Conservation (phyloP, 30 jellyfish, hydroid and myxozoan genomes). For the Calvadosia cruxmelitensis region DNA sequence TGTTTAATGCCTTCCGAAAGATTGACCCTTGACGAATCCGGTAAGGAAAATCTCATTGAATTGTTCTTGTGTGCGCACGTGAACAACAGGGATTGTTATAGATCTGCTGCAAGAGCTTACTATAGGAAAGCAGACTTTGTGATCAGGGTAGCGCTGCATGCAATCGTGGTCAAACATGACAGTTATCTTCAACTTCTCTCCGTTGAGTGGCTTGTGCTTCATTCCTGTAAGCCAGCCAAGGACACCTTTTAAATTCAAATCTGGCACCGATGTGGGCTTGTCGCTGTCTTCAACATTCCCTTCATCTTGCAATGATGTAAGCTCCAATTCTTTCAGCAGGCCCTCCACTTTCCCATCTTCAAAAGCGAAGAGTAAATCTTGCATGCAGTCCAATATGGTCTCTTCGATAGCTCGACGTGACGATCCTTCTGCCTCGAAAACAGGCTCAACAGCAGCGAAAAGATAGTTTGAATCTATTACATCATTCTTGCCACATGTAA, state of each 20-base stretch:
- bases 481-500: slow-evolving; percentile 4
- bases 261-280: neutral
- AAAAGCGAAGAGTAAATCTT: slow-evolving; percentile 2
- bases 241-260: neutral
- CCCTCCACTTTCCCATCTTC: slow-evolving; percentile 9
- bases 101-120: slow-evolving; percentile 11
- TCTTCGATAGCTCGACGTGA: slow-evolving; percentile 14
- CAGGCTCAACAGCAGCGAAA: no score
- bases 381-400: slow-evolving; percentile 6
- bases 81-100: slow-evolving; percentile 8
- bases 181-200: slow-evolving; percentile 1
- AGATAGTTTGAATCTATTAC: slow-evolving; percentile 7
- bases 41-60: slow-evolving; percentile 5
- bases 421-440: no score
- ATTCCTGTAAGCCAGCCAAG: slow-evolving; percentile 33
- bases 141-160: slow-evolving; percentile 18
- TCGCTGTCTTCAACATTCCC: no score
- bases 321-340: no score
- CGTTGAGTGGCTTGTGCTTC: slow-evolving; percentile 21
- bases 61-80: neutral
- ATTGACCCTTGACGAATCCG: slow-evolving; percentile 1
- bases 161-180: slow-evolving; percentile 29
- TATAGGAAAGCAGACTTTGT: slow-evolving; percentile 14
- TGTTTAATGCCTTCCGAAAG: slow-evolving; percentile 18
- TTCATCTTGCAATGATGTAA: no score